Evolutionary conservation across 2,113 vertebrate genomes (phyloP).

Genomic region (Colaptes auratus): DNA sequence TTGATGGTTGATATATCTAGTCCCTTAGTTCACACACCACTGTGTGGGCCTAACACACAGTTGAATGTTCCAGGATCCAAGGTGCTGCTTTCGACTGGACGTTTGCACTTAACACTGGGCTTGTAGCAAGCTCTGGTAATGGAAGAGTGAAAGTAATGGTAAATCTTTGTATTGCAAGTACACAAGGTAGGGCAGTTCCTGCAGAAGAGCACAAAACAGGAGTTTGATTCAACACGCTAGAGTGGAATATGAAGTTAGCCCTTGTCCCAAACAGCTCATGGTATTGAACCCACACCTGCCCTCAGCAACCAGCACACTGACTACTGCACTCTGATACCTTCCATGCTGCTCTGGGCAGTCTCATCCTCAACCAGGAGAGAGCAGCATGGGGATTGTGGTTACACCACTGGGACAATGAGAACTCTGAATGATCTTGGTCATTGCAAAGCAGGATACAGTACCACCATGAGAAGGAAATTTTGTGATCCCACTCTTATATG

Average conservation of each 20-base stretch:
- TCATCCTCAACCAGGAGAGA: neutral
- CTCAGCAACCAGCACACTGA: neutral
- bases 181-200: neutral
- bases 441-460: neutral
- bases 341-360: neutral
- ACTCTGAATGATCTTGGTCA: neutral
- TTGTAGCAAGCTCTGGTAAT: neutral
- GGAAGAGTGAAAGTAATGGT: neutral
- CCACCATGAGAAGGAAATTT: neutral
- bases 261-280: neutral
- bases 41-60: rapidly evolving
- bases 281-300: neutral
- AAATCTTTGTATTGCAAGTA: neutral
- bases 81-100: neutral
- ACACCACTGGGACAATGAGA: neutral
- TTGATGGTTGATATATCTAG: neutral
- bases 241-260: neutral
- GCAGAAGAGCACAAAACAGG: neutral
- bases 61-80: neutral
- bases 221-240: neutral
- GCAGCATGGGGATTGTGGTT: neutral
- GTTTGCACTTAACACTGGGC: neutral
- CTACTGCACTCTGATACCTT: neutral
- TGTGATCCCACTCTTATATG: neutral
- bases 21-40: neutral